These are phyloP conservation scores for Athene cunicularia DNA, from an alignment of 2,113 vertebrate species.

Conservation along the genomic window DNA sequence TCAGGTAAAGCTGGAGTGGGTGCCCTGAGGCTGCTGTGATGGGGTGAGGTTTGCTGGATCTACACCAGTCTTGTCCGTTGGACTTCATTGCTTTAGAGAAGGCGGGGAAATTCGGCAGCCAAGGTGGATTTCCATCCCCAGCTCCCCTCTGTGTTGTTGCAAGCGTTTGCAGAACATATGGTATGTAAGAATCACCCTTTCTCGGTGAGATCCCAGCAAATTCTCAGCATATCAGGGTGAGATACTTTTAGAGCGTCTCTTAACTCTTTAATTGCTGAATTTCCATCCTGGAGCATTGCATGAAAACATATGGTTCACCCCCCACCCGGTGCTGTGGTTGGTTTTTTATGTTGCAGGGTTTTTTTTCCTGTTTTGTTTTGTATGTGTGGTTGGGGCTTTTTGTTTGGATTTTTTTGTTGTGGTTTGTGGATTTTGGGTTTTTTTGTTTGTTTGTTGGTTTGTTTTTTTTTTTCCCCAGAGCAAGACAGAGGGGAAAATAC, in stretches of 20 bases:
- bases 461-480: neutral
- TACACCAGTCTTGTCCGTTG: neutral
- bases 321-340: neutral
- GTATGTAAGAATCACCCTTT: conserved; percentile 49
- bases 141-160: conserved; percentile 36
- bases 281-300: neutral
- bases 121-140: neutral
- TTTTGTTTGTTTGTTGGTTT: neutral
- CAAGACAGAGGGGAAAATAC: neutral
- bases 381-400: neutral
- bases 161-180: conserved; percentile 48
- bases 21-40: neutral
- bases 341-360: neutral
- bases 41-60: neutral
- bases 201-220: conserved; percentile 32
- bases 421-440: neutral
- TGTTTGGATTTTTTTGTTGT: neutral
- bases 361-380: neutral
- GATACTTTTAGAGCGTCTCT: conserved; percentile 19
- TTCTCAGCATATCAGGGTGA: conserved; percentile 57
- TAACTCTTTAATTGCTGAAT: conserved; percentile 29
- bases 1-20: neutral
- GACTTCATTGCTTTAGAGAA: neutral
- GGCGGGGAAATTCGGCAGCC: neutral
- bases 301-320: neutral